Conservation (phyloP, 2,113 vertebrate genomes). For the Lepisosteus oculatus region DNA sequence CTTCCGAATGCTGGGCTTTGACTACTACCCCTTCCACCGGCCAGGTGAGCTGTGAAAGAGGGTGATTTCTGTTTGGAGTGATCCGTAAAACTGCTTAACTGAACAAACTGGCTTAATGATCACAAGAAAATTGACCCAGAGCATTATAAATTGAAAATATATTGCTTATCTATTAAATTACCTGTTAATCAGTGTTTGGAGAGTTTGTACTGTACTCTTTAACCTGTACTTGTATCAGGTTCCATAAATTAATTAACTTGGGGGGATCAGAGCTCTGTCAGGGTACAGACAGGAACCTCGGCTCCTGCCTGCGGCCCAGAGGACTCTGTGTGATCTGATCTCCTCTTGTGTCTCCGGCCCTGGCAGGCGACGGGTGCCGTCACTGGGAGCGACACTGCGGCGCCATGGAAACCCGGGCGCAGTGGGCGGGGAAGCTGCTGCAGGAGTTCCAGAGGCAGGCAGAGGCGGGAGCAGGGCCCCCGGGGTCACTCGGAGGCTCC, state of each 20-base stretch:
- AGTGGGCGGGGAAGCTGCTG: constrained; percentile 84
- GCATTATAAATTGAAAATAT: too few species aligned
- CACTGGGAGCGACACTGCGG: constrained; percentile 90
- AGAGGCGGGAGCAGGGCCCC: constrained; percentile 56
- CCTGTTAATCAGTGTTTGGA: too few species aligned
- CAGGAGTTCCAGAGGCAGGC: constrained; percentile 78
- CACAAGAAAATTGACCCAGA: too few species aligned
- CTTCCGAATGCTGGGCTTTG: constrained; percentile 86
- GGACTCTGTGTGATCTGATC: background rate
- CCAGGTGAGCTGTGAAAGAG: constrained; percentile 69
- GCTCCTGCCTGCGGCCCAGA: too few species aligned
- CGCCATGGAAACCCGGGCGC: constrained; percentile 85
- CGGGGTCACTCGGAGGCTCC: constrained; percentile 42
- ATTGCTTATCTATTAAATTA: too few species aligned
- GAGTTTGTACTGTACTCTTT: too few species aligned
- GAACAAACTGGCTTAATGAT: too few species aligned
- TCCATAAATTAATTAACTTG: too few species aligned
- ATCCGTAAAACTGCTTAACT: too few species aligned
- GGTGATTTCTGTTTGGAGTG: background rate
- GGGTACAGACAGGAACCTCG: too few species aligned
- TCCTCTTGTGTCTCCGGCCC: background rate
- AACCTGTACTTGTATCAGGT: too few species aligned
- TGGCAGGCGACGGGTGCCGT: constrained; percentile 74
- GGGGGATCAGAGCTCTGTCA: too few species aligned
- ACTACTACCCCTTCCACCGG: constrained; percentile 93